Evolutionary conservation across 2,888 invertebrate species (phyloP), one percentile per base, ranked within the genome.

Genomic region (Andrena bicolor): DNA sequence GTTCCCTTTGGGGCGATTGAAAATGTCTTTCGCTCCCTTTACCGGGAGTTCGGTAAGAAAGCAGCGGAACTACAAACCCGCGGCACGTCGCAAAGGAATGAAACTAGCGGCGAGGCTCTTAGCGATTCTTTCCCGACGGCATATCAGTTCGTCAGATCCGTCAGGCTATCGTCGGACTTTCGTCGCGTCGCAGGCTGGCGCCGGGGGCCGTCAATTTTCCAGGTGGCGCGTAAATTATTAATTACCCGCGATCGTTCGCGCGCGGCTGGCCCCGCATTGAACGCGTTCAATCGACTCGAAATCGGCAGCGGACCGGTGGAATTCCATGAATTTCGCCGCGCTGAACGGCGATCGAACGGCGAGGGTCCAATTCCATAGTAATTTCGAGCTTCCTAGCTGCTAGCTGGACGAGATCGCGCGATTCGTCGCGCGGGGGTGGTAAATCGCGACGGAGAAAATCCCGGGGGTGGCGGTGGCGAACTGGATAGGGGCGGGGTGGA

Each of bases 281-380:
- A 30, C 66, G 51, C 41, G 77, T 23, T 77, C 73, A 74, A 77
- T 77, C 77, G 74, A 66, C 77, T 74, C 66, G 77, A 74, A 74
- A 77, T 74, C 65, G 63, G 23, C n/a, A 63, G 66, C 61, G 23
- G 23, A 30, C 6, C 30, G 60, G 0, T 3, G 48, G 61, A 77
- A 77, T 77, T 66, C 73, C 66, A 10, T 51, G 74, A 74, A 74
- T 77, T 77, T 61, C 41, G 28, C 77, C 41, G 60, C 77, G 73
- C 51, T 48, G 51, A 35, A n/a, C 68, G n/a, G 20, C 68, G 53
- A 13, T 30, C 32, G 70, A 41, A 30, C 41, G 63, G 7, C 8
- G 13, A 10, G 35, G 7, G 13, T 5, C 16, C 69, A 26, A 41
- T 56, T 58, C 26, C 23, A 26, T 13, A 26, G 56, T 23, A 56